Conservation (phyloP, 2,113 vertebrate genomes). For the Ardeotis arabs region DNA sequence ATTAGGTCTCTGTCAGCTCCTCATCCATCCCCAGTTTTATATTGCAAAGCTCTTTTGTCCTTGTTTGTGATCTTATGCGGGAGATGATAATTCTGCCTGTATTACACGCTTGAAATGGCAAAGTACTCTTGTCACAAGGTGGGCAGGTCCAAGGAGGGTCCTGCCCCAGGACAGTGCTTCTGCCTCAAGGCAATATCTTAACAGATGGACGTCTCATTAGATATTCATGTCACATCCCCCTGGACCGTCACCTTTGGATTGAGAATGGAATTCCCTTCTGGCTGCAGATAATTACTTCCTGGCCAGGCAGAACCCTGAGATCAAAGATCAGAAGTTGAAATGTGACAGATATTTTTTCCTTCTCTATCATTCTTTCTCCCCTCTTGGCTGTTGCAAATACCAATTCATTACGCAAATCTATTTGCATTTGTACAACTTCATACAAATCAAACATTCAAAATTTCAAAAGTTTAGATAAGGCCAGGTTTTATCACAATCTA, state of each 20-base stretch:
- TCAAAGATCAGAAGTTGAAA: constrained; percentile 30
- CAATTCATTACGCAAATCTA: neutral
- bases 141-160: neutral
- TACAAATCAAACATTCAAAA: neutral
- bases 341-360: neutral
- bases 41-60: neutral
- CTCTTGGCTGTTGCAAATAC: neutral
- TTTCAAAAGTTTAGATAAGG: neutral
- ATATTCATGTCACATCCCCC: neutral
- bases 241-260: neutral
- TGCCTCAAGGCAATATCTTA: neutral
- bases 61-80: constrained; percentile 27
- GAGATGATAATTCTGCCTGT: constrained; percentile 11
- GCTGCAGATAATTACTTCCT: constrained; percentile 56
- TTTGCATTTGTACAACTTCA: neutral
- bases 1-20: no score
- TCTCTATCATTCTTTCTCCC: neutral
- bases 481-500: neutral
- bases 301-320: neutral
- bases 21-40: neutral
- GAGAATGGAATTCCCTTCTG: constrained; percentile 31
- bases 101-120: constrained; percentile 24
- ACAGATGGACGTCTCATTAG: constrained; percentile 30
- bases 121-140: neutral
- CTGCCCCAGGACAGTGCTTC: neutral